These are phyloP conservation scores for Drosophila yooni DNA, from an alignment of 2,888 invertebrate genomes.

Conservation along the genomic window DNA sequence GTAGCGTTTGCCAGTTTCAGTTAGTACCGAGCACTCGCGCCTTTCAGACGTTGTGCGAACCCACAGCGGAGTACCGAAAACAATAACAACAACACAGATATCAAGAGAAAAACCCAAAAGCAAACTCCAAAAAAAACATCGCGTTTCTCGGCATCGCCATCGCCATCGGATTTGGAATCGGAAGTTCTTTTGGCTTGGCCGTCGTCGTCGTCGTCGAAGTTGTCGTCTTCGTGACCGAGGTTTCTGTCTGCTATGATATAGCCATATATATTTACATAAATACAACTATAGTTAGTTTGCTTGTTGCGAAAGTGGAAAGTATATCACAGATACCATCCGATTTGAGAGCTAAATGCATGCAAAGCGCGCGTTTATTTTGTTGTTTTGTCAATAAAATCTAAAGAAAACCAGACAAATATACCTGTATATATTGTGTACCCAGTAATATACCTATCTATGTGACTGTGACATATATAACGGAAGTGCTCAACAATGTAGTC, in stretches of 20 bases:
- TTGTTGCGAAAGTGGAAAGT: conserved; percentile 76
- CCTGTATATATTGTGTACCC: not conserved
- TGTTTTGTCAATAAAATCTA: conserved; percentile 76
- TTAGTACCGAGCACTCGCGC: conserved; percentile 76
- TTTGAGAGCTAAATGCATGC: conserved; percentile 50
- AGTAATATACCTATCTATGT: conserved; percentile 30
- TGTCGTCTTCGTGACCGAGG: conserved; percentile 67
- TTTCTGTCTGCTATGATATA: conserved; percentile 60
- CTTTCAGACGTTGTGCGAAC: conserved; percentile 61
- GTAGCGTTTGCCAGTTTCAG: conserved; percentile 68
- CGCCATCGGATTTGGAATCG: conserved; percentile 47
- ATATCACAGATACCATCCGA: conserved; percentile 62
- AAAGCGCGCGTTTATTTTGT: conserved; percentile 63
- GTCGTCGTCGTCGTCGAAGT: conserved; percentile 42
- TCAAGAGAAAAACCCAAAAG: conserved; percentile 35
- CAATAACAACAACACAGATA: conserved; percentile 40
- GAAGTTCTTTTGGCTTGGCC: conserved; percentile 68
- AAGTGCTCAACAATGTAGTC: conserved; percentile 60
- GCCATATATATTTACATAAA: conserved; percentile 30
- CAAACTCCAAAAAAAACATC: conserved; percentile 41
- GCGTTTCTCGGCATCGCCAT: conserved; percentile 45
- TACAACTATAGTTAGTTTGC: conserved; percentile 32
- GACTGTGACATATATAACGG: conserved; percentile 66
- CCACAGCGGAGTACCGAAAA: conserved; percentile 34
- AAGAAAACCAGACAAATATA: conserved; percentile 31